These are phyloP conservation scores for Epistrophe grossulariae DNA, from an alignment of 2,888 invertebrate genomes.

Conservation along the genomic window DNA sequence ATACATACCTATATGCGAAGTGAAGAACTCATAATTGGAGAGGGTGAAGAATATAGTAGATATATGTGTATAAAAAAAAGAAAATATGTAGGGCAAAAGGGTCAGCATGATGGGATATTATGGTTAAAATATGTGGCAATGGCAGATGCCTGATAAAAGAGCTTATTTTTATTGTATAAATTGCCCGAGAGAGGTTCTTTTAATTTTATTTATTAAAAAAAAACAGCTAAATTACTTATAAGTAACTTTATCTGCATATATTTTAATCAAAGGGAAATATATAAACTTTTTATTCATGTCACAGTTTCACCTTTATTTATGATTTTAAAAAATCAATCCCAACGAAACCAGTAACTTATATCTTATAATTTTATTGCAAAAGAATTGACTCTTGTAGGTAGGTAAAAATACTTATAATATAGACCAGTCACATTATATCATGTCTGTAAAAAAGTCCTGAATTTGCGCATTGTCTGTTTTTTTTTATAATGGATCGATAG, in stretches of 20 bases:
- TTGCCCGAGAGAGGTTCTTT: slow-evolving; percentile 11
- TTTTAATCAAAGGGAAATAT: too few relatives aligned
- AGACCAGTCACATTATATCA: too few relatives aligned
- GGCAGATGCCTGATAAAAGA: slow-evolving; percentile 57
- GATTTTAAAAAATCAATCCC: too few relatives aligned
- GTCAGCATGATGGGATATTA: slow-evolving; percentile 27
- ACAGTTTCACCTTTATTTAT: not conserved
- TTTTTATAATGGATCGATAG: too few relatives aligned
- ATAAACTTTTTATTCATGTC: not conserved
- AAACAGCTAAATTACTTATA: not conserved
- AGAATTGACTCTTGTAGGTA: too few relatives aligned
- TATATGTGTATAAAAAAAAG: not conserved
- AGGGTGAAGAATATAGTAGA: slow-evolving; percentile 42
- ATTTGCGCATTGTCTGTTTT: too few relatives aligned
- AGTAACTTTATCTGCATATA: not conserved
- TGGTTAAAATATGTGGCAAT: slow-evolving; percentile 38
- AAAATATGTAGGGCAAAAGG: slow-evolving; percentile 61
- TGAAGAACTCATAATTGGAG: not conserved
- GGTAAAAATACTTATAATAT: too few relatives aligned
- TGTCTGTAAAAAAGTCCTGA: too few relatives aligned
- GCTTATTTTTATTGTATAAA: slow-evolving; percentile 37
- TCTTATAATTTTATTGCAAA: too few relatives aligned
- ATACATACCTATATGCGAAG: slow-evolving; percentile 45
- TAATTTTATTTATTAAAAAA: slow-evolving; percentile 14
- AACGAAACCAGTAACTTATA: too few relatives aligned